phyloP scores from a whole-genome alignment of 2,113 vertebrate genomes.

The Channa maculata region DNA sequence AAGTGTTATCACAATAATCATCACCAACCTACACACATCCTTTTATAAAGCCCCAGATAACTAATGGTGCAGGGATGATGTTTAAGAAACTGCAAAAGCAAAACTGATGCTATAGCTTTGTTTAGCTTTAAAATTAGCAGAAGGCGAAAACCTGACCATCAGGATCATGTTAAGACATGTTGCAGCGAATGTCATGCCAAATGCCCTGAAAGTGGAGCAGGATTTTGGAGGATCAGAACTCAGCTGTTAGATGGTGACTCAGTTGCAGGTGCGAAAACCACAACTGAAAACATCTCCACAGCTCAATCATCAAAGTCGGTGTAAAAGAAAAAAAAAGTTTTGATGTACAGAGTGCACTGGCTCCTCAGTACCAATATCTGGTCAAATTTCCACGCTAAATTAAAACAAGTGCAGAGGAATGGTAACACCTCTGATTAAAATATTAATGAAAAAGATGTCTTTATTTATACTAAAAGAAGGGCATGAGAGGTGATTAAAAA shows the following conservation, averaged over 20 bases:
- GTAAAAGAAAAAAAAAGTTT: too few species aligned
- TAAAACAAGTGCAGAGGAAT: too few species aligned
- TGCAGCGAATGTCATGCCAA: neutral
- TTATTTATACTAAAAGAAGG: neutral
- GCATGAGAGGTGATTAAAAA: conserved; percentile 18
- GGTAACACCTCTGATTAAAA: neutral
- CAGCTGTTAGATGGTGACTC: neutral
- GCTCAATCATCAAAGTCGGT: neutral
- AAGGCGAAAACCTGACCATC: neutral
- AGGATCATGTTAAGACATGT: neutral
- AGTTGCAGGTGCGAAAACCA: conserved; percentile 10
- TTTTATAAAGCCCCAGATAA: neutral
- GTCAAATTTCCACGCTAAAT: too few species aligned
- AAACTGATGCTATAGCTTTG: neutral
- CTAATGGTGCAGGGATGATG: neutral
- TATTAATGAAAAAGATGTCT: neutral
- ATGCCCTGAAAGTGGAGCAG: neutral
- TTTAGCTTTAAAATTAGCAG: neutral
- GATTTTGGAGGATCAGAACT: neutral
- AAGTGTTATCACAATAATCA: conserved; percentile 10
- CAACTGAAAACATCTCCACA: neutral
- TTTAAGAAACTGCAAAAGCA: neutral
- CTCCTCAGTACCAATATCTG: too few species aligned
- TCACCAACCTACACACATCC: conserved; percentile 56
- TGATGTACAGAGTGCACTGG: too few species aligned